phyloP scores from a whole-genome alignment of 2,888 invertebrate species.

The Pammene fasciana region DNA sequence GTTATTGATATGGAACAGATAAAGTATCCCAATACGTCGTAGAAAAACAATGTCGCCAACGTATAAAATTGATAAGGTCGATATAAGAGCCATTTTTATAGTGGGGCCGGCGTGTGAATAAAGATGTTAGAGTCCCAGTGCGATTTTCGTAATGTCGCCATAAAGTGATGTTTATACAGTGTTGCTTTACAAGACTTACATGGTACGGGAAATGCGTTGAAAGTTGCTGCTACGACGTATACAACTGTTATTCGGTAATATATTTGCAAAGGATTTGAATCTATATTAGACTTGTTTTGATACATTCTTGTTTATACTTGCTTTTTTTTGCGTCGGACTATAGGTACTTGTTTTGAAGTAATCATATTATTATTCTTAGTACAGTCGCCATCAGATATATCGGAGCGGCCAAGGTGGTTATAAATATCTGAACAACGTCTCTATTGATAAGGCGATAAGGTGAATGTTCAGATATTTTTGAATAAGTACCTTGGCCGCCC shows the following conservation, averaged over 20 bases:
- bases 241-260: neutral
- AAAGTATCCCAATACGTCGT: conserved; percentile 48
- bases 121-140: conserved; percentile 41
- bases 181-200: conserved; percentile 36
- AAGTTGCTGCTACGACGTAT: conserved; percentile 24
- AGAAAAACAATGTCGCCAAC: conserved; percentile 47
- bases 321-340: too few relatives aligned
- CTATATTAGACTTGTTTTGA: too few relatives aligned
- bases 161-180: conserved; percentile 42
- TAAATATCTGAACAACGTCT: too few relatives aligned
- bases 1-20: conserved; percentile 56
- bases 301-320: too few relatives aligned
- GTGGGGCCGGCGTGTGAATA: conserved; percentile 42
- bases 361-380: too few relatives aligned
- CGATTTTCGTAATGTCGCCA: conserved; percentile 40
- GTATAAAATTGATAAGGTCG: conserved; percentile 57
- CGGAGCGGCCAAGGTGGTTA: too few relatives aligned
- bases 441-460: too few relatives aligned
- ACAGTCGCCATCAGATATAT: too few relatives aligned
- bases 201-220: conserved; percentile 14
- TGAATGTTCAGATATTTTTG: too few relatives aligned
- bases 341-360: too few relatives aligned
- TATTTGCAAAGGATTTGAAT: too few relatives aligned
- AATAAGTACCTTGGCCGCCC: too few relatives aligned
- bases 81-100: conserved; percentile 46